Base-by-base conservation (phyloP, 2,113 vertebrate species). In the Onychostruthus taczanowskii region DNA sequence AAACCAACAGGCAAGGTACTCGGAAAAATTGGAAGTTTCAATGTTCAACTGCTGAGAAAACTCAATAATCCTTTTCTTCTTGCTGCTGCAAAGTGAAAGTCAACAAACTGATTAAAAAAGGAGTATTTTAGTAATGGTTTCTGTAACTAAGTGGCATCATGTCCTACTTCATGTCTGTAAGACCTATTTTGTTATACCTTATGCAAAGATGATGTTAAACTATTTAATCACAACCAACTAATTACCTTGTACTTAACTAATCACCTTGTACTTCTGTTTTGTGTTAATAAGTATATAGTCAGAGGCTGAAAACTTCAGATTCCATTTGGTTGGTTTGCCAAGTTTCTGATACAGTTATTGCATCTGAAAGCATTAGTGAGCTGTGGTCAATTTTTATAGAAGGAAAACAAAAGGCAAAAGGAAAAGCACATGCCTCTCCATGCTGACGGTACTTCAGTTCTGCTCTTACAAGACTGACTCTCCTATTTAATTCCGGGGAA, bases 141-240 rank as follows among this genome's bases (percentile, higher is more conserved):
- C 23, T 41, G 24, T 15, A 63, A 41, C 10, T 24, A 35, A 17
- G 6, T 37, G 31, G 13, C 4, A 37, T 19, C 13, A 9, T 21
- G 16, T 41, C 31, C 31, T 30, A 14, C n/a, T 53, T 68, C 31
- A 23, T 10, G 7, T 24, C 49, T 49, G 31, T 23, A 21, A 67
- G 13, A 8, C 0, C 0, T 18, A 14, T 76, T 72, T 47, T 33
- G 7, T 28, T 33, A 43, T 14, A 52, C 1, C 1, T 37, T 47
- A 4, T 28, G 43, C 3, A 31, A 33, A 59, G 46, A 50, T 6
- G 2, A 61, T 55, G 14, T 33, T 22, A 44, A 74, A 62, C 20
- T 52, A 16, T 47, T 76, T 43, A 62, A 21, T 39, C 33, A 43
- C 12, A 47, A 43, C 30, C 13, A 31, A 11, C 15, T 47, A 62